Evolutionary conservation across 2,888 invertebrate genomes (phyloP).

Genomic region (Drosophila suboccidentalis): DNA sequence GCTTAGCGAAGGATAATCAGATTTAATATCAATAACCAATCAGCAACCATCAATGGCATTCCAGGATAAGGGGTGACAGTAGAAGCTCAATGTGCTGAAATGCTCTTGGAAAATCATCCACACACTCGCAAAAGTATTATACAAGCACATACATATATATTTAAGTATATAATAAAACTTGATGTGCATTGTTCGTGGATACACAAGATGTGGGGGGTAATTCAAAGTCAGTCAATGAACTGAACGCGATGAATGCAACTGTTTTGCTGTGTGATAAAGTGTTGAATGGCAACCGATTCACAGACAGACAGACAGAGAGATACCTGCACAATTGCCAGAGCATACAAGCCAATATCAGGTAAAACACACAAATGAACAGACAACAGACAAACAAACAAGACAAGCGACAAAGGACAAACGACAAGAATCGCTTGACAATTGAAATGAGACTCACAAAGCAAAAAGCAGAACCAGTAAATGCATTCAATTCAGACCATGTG

Average conservation of each 20-base stretch:
- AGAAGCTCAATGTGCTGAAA: constrained; percentile 15
- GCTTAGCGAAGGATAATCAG: constrained; percentile 55
- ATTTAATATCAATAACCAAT: constrained; percentile 73
- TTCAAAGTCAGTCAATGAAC: constrained; percentile 64
- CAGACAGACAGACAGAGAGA: neutral
- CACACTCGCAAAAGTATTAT: constrained; percentile 6
- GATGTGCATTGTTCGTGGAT: constrained; percentile 51
- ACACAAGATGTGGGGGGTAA: constrained; percentile 32
- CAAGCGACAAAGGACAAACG: constrained; percentile 29
- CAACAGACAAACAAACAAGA: constrained; percentile 23
- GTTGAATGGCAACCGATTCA: constrained; percentile 42
- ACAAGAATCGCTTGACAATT: constrained; percentile 71
- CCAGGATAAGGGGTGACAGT: constrained; percentile 34
- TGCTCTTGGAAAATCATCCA: constrained; percentile 15
- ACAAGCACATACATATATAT: constrained; percentile 5
- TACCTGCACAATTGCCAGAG: constrained; percentile 43
- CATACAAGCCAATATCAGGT: constrained; percentile 40
- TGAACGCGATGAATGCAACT: constrained; percentile 70
- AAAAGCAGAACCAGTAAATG: constrained; percentile 24
- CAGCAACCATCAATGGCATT: constrained; percentile 48
- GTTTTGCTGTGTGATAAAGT: constrained; percentile 53
- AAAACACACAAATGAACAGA: constrained; percentile 25
- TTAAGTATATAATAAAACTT: constrained; percentile 18
- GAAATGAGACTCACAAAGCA: constrained; percentile 55
- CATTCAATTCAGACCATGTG: neutral